Conservation (phyloP, 37 sponge, comb jelly and placozoan species). For the Bolinopsis microptera region DNA sequence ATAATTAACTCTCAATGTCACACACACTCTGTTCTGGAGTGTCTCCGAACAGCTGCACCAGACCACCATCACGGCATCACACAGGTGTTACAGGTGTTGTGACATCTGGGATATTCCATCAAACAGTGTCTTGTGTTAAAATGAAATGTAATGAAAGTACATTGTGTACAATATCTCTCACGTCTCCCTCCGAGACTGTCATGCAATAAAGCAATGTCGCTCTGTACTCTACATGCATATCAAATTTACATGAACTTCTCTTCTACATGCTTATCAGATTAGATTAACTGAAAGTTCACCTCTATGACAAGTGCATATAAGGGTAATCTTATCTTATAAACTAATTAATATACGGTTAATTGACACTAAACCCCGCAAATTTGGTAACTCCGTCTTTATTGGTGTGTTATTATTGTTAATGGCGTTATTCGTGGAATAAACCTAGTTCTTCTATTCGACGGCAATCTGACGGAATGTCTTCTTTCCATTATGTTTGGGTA, state of each 20-base stretch:
- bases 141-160: background rate
- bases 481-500: conserved; percentile 36
- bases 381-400: background rate
- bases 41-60: no score
- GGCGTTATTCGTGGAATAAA: background rate
- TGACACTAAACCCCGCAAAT: background rate
- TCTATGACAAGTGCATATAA: no score
- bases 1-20: no score
- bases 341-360: background rate
- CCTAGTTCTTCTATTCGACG: background rate
- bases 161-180: no score
- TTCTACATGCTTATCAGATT: background rate
- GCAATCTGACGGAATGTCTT: conserved; percentile 1
- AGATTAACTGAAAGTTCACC: no score
- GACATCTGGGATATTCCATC: no score
- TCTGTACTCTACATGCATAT: background rate
- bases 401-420: background rate
- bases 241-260: background rate
- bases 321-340: background rate
- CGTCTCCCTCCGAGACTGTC: no score
- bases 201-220: background rate
- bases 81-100: no score
- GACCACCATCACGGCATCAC: no score
- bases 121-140: no score
- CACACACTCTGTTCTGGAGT: no score